These are phyloP conservation scores for Sphaerodactylus townsendi DNA, from an alignment of 2,113 vertebrate genomes.

Conservation along the genomic window DNA sequence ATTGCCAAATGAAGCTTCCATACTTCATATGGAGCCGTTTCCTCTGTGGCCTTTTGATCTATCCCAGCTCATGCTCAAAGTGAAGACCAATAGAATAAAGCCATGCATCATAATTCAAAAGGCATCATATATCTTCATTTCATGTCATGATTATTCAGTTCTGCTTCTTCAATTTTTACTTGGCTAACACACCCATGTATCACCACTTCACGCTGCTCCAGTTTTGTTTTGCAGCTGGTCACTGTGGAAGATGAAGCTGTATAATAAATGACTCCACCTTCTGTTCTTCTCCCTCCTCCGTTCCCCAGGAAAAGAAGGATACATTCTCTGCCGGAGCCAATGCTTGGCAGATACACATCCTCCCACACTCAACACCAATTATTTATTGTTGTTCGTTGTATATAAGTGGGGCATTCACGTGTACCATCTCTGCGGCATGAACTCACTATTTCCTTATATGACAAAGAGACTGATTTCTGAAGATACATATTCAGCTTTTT, in stretches of 20 bases:
- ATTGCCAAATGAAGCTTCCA: fast-evolving
- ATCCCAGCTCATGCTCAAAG: not conserved
- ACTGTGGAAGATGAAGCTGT: not conserved
- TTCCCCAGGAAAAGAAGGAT: not conserved
- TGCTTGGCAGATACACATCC: not conserved
- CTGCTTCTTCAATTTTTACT: not conserved
- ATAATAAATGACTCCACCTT: not conserved
- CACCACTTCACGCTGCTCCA: not conserved
- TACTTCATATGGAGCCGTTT: not conserved
- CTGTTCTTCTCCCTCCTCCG: not conserved
- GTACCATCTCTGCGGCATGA: fast-evolving
- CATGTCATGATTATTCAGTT: constrained; percentile 1
- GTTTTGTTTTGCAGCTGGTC: not conserved
- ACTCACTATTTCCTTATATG: not conserved
- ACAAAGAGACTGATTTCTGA: not conserved
- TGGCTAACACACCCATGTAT: not conserved
- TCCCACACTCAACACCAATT: not conserved
- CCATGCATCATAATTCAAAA: fast-evolving
- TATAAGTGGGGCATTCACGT: fast-evolving
- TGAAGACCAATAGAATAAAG: fast-evolving
- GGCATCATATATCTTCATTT: not conserved
- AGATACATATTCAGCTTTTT: fast-evolving
- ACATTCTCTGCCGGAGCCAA: not conserved
- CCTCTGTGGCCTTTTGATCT: not conserved
- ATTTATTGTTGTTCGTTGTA: fast-evolving